A percentile compares a stretch with the other conserved stretches of the same genome.
Conservation (phyloP, 2,888 invertebrate species). For the Microplitis manilae region DNA sequence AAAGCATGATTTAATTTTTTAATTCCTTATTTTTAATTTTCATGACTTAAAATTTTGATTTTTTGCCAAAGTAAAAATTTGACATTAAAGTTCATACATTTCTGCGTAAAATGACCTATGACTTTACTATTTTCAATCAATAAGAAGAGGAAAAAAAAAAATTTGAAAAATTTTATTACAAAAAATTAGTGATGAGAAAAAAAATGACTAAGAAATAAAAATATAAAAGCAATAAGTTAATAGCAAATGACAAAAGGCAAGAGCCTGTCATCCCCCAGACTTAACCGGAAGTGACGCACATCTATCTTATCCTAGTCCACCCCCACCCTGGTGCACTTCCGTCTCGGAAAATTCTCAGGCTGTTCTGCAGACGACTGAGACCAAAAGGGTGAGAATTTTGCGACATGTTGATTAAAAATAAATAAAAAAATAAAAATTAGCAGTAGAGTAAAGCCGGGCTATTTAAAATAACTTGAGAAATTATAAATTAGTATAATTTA, state of each 20-base stretch:
- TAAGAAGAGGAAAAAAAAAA: too few relatives aligned
- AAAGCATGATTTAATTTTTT: too few relatives aligned
- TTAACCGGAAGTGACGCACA: conserved; percentile 71
- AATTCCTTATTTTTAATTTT: too few relatives aligned
- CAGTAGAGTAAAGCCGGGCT: background rate
- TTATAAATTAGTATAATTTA: conserved; percentile 58
- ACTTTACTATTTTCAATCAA: too few relatives aligned
- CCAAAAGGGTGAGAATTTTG: background rate
- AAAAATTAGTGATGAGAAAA: background rate
- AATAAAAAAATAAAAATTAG: too few relatives aligned
- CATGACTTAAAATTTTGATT: too few relatives aligned
- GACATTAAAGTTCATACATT: too few relatives aligned
- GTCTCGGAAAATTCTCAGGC: conserved; percentile 5
- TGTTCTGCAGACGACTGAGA: background rate
- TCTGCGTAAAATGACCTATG: too few relatives aligned
- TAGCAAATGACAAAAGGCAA: conserved; percentile 48
- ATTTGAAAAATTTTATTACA: too few relatives aligned
- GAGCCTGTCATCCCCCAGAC: conserved; percentile 69
- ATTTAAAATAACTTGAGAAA: background rate
- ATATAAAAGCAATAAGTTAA: background rate
- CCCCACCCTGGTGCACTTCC: conserved; percentile 18
- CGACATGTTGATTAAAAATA: background rate
- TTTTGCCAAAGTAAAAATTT: too few relatives aligned
- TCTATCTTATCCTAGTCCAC: conserved; percentile 62
- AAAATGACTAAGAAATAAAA: background rate